Evolutionary conservation across 2,888 invertebrate species (phyloP).

Genomic region (Drosophila testacea): DNA sequence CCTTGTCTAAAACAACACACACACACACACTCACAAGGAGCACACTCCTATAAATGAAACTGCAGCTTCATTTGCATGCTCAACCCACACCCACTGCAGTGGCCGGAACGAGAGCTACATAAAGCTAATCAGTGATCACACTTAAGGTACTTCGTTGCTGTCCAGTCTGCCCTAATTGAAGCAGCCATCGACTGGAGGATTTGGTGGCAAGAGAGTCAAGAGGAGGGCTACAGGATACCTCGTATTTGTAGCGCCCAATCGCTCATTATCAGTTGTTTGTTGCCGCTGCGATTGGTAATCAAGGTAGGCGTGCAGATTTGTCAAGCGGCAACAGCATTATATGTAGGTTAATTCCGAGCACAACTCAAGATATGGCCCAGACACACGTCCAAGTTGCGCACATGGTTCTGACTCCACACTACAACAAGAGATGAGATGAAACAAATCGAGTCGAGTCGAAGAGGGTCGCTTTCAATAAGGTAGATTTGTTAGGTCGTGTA

Average conservation of each 20-base stretch:
- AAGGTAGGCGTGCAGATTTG: slow-evolving; percentile 79
- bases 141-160: slow-evolving; percentile 56
- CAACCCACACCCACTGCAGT: slow-evolving; percentile 55
- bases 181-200: slow-evolving; percentile 34
- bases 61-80: slow-evolving; percentile 47
- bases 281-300: slow-evolving; percentile 76
- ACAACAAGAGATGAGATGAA: slow-evolving; percentile 10
- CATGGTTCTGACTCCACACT: slow-evolving; percentile 11
- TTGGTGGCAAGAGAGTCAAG: too few species aligned
- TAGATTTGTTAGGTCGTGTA: background rate
- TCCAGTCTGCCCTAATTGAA: slow-evolving; percentile 71
- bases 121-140: slow-evolving; percentile 75
- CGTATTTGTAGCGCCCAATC: slow-evolving; percentile 72
- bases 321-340: slow-evolving; percentile 70
- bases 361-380: slow-evolving; percentile 74
- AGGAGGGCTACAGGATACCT: slow-evolving; percentile 23
- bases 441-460: background rate
- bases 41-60: slow-evolving; percentile 3
- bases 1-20: slow-evolving; percentile 26
- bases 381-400: slow-evolving; percentile 24
- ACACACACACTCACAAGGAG: background rate
- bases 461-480: background rate
- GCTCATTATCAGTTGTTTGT: slow-evolving; percentile 81
- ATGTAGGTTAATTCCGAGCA: slow-evolving; percentile 78
- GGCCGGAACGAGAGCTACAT: slow-evolving; percentile 38